phyloP scores from a whole-genome alignment of 1,140 invertebrate species.

The Portunus trituberculatus region DNA sequence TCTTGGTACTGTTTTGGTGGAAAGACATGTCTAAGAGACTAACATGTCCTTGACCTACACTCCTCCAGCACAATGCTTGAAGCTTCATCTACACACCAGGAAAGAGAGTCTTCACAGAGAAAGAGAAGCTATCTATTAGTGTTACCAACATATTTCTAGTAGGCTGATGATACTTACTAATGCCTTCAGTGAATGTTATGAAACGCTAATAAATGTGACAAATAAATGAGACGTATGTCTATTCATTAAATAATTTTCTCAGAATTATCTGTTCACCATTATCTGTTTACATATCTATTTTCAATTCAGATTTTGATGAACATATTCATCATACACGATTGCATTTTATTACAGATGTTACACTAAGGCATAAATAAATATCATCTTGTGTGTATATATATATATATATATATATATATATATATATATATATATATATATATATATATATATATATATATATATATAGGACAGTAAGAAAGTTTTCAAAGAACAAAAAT shows the following conservation, averaged over 20 bases:
- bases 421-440: too few species aligned
- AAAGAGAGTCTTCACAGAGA: background rate
- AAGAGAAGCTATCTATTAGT: background rate
- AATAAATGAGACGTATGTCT: too few species aligned
- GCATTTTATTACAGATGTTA: background rate
- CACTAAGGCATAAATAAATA: slow-evolving; percentile 37
- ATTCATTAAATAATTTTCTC: too few species aligned
- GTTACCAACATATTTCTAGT: background rate
- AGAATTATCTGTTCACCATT: too few species aligned
- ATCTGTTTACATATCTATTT: too few species aligned
- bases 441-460: slow-evolving; percentile 28
- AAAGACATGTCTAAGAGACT: background rate
- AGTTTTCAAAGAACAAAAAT: background rate
- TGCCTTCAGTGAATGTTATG: background rate
- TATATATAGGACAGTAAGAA: background rate
- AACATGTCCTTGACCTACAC: background rate
- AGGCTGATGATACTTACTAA: background rate
- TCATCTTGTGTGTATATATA: background rate
- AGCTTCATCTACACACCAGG: background rate
- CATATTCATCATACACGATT: background rate
- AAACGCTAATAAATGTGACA: too few species aligned
- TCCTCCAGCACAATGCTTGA: background rate
- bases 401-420: too few species aligned
- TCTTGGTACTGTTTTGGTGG: background rate
- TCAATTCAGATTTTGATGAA: too few species aligned